A percentile compares a stretch with the other conserved stretches of the same genome.
Evolutionary conservation across 2,888 invertebrate genomes (phyloP).

Genomic region (Aporophyla nigra): DNA sequence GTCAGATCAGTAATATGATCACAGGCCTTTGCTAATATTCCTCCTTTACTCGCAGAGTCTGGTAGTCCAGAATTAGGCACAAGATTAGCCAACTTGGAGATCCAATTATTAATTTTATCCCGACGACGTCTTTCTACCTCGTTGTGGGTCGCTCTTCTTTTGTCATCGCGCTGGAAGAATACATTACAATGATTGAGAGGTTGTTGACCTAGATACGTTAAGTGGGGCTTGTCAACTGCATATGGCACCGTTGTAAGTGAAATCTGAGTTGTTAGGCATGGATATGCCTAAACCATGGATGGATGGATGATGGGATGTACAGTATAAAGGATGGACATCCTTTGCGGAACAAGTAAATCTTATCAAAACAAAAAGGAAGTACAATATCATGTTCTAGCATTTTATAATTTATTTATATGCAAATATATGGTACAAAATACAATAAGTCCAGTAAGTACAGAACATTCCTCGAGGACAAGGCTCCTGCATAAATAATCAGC

Average conservation of each 20-base stretch:
- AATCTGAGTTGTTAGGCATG: not conserved
- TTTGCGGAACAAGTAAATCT: not conserved
- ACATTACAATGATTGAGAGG: conserved; percentile 20
- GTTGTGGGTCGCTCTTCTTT: conserved; percentile 97
- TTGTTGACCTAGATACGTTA: conserved; percentile 17
- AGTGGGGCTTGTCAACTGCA: conserved; percentile 1
- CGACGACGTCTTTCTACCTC: conserved; percentile 98
- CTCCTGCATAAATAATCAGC: not conserved
- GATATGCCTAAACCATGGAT: not conserved
- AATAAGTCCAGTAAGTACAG: not conserved
- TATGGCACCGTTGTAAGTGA: not conserved
- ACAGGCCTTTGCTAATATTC: conserved; percentile 98
- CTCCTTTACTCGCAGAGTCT: conserved; percentile 96
- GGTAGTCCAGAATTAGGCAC: conserved; percentile 94
- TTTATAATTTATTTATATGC: not conserved
- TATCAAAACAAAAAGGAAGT: not conserved
- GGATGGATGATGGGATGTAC: not conserved
- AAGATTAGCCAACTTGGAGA: conserved; percentile 96
- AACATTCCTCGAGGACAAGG: not conserved
- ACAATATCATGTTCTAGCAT: not conserved
- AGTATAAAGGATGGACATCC: not conserved
- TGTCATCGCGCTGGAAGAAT: conserved; percentile 94
- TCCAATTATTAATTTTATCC: conserved; percentile 99
- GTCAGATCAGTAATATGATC: conserved; percentile 97
- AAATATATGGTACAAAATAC: not conserved